phyloP scores from a whole-genome alignment of 2,888 invertebrate genomes.

The Ernsta delagoae region DNA sequence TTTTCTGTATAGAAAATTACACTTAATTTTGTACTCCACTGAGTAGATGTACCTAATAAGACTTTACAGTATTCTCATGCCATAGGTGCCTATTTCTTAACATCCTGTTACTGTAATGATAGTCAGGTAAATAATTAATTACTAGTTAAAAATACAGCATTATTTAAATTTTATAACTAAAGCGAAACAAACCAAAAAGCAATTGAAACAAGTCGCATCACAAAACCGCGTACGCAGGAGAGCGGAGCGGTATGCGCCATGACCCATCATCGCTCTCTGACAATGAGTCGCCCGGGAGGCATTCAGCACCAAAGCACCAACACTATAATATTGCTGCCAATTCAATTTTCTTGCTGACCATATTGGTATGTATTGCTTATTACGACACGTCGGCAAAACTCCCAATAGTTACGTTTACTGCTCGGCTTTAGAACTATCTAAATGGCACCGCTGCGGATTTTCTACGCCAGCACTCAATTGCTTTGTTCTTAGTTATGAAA shows the following conservation, averaged over 20 bases:
- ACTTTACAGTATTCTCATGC: too few species aligned
- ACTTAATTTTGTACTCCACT: too few species aligned
- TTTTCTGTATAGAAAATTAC: too few species aligned
- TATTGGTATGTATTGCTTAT: conserved; percentile 63
- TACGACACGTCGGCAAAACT: conserved; percentile 39
- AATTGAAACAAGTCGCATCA: background rate
- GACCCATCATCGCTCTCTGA: conserved; percentile 63
- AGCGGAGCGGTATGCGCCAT: conserved; percentile 42
- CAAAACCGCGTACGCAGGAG: conserved; percentile 3
- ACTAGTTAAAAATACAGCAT: too few species aligned
- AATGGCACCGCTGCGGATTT: conserved; percentile 23
- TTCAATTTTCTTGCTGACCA: conserved; percentile 81
- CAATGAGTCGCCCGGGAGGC: conserved; percentile 75
- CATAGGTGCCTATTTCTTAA: too few species aligned
- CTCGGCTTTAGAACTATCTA: conserved; percentile 23
- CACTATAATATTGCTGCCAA: conserved; percentile 64
- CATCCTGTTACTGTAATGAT: too few species aligned
- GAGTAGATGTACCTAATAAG: too few species aligned
- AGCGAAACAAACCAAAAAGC: background rate
- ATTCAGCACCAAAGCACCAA: conserved; percentile 76
- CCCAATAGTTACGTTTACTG: conserved; percentile 28
- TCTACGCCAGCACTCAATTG: conserved; percentile 11
- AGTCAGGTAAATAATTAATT: too few species aligned
- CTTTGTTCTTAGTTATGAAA: conserved; percentile 10
- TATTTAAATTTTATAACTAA: background rate